Base-by-base conservation (phyloP, 2,888 invertebrate species). In the Griposia aprilina region DNA sequence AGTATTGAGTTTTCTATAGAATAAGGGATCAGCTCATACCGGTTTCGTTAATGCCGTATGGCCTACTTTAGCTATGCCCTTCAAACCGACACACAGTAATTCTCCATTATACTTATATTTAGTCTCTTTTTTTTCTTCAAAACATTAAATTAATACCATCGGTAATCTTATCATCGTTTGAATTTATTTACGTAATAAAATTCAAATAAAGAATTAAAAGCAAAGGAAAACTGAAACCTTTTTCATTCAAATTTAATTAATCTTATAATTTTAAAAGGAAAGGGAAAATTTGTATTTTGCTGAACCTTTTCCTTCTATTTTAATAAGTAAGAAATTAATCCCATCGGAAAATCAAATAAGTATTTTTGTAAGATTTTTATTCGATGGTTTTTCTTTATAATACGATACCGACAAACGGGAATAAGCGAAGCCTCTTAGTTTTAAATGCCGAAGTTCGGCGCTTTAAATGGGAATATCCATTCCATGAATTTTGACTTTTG, bases 281-380 rank as follows among this genome's bases (percentile, higher is more conserved):
- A n/a, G 52, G 76, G 26, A 74, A 80, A 82, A 50, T 77, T 72
- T 81, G 63, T 80, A 77, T 78, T 87, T 80, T 60, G 45, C 52
- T 63, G 4, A 77, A 75, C 74, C 30, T 78, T 88, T 84, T 85
- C 84, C 84, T 82, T 66, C 6, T 81, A 72, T 62, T 78, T 80
- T 84, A 78, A 81, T 87, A 84, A 80, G 73, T 81, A 75, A 82
- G 79, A 88, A 85, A 88, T 87, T 80, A 88, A 88, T 82, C 85
- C 81, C 70, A 87, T 84, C 73, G 26, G 41, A 67, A 74, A 85
- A 82, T 80, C 76, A 80, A 81, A 81, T 78, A 84, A 82, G 74
- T 80, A 80, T 81, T 83, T 77, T 79, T 81, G 79, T 70, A 75
- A 71, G 73, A 77, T 81, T 86, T 88, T 80, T 83, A 74, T 84